Evolutionary conservation across 2,113 vertebrate genomes (phyloP), one percentile per base, ranked within the genome.

Genomic region (Brachirus orientalis): DNA sequence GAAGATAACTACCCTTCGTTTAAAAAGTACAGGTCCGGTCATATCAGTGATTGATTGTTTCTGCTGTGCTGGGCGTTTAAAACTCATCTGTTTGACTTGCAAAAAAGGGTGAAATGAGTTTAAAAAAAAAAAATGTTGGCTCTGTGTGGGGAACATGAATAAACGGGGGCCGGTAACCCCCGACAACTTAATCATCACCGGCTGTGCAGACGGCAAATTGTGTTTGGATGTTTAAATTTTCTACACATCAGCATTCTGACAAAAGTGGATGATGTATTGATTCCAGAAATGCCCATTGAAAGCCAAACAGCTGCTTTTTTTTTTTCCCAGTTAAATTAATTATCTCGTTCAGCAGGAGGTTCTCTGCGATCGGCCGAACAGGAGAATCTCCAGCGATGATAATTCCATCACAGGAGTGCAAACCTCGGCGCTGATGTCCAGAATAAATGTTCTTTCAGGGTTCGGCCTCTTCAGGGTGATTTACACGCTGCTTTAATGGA

Each of bases 1-100:
- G 54, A 60, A 79, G 69, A 79, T 75, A 70, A 72, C 72, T 33
- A 47, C 69, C 50, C n/a, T 64, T 59, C 73, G 47, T 79, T 75
- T 77, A 51, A 28, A 67, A 77, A 67, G 73, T 37, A 60, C 68
- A 48, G 47, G 51, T 54, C 54, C 40, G 63, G 41, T 33, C 53
- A 1, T 43, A 67, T 80, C 52, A 41, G 44, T 75, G 82, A 84
- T 75, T 64, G 72, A 83, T 82, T 47, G 13, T 68, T 55, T 64
- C 53, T 79, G 75, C 79, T 79, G 75, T 16, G 67, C 71, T 63
- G 50, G 51, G 17, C 8, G 3, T 75, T 82, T 76, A 50, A 67
- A 72, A 72, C 57, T 74, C 17, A 55, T 76, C 63, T 47, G 35
- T 72, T 74, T 70, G 38, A 43, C 57, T 64, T 54, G 64, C 57